Evolutionary conservation across 2,888 invertebrate genomes (phyloP).

Genomic region (Amaurobius ferox): DNA sequence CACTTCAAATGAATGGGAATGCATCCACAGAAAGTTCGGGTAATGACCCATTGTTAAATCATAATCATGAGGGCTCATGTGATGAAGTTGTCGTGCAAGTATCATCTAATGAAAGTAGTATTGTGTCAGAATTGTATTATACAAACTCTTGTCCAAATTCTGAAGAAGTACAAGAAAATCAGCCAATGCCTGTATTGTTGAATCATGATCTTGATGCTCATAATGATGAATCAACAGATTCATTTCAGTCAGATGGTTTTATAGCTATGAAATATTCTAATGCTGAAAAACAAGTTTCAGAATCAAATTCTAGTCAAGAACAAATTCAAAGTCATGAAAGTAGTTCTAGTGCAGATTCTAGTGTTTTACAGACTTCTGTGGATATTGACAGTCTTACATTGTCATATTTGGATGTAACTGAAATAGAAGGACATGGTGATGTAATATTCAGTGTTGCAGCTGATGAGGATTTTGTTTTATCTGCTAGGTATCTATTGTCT

Average conservation of each 20-base stretch:
- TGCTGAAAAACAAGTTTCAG: not conserved
- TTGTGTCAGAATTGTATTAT: not conserved
- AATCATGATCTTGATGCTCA: not conserved
- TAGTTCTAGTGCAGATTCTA: not conserved
- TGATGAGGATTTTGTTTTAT: constrained; percentile 53
- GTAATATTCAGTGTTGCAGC: constrained; percentile 46
- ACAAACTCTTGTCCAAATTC: not conserved
- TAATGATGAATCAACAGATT: constrained; percentile 7
- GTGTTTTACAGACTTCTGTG: not conserved
- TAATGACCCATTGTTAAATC: not conserved
- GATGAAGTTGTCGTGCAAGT: not conserved
- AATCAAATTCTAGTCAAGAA: not conserved
- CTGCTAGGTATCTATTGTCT: constrained; percentile 46
- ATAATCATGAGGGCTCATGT: not conserved
- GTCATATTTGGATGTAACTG: constrained; percentile 31
- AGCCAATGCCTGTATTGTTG: not conserved
- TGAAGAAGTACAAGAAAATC: not conserved
- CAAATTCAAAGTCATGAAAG: not conserved
- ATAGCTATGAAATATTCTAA: not conserved
- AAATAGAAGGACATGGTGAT: constrained; percentile 51
- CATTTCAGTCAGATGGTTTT: not conserved
- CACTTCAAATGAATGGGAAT: not conserved
- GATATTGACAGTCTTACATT: constrained; percentile 49
- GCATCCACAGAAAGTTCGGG: not conserved
- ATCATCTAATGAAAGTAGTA: not conserved